Evolutionary conservation across 2,888 invertebrate genomes (phyloP), one percentile per base, ranked within the genome.

Genomic region (Brachyptera risi): DNA sequence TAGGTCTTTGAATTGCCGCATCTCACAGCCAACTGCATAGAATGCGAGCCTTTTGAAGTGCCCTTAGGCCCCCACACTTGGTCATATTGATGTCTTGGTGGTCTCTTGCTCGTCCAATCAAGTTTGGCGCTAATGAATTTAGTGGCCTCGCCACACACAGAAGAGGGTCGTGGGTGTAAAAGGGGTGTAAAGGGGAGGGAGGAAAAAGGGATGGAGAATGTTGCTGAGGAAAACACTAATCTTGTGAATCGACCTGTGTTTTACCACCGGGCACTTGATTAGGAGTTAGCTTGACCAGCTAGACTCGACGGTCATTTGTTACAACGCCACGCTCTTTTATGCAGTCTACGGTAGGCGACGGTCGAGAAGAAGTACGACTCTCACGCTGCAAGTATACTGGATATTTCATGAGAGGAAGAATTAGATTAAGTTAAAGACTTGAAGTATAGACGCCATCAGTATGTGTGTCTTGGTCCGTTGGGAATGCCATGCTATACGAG

Each of bases 251-350:
- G 60, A 60, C 47, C 27, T 23, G 58, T 47, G 44, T 58, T 47
- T 58, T 58, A 58, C 58, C 58, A 27, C 58, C 49, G 54, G 51
- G 5, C 42, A 54, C 60, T 60, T 60, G 60, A 60, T 60, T 60
- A 60, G 56, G 60, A 50, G 44, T 54, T 60, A 54, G 54, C 42
- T 27, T 60, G 60, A 31, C 42, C 17, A 15, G 9, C 44, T 26
- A 26, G 40, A 19, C 19, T 19, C 23, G 17, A 15, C 31, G 50
- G 60, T 54, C 60, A 60, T 56, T 60, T 60, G 24, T 60, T 54
- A 50, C 35, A 19, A n/a, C 21, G n/a, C 21, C 44, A n/a, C 19
- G n/a, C 17, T 21, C 19, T 44, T 19, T 44, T 15, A 44, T 17
- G 15, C 5, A n/a, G n/a, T n/a, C n/a, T n/a, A n/a, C n/a, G n/a